Evolutionary conservation across 2,113 vertebrate species (phyloP).

Genomic region (Dryoscopus gambensis): DNA sequence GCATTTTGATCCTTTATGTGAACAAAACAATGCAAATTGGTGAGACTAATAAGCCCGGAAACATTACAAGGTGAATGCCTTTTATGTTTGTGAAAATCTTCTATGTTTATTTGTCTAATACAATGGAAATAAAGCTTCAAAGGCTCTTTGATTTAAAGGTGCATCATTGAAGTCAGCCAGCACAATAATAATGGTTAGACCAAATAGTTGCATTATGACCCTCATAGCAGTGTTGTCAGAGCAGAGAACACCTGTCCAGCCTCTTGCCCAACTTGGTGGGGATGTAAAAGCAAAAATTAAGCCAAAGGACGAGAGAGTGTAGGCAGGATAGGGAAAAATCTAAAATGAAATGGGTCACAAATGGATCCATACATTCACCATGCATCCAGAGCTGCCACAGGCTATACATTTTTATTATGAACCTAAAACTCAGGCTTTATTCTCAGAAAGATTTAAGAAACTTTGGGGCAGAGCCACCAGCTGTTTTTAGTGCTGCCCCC

Average conservation of each 20-base stretch:
- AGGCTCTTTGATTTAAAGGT: conserved; percentile 53
- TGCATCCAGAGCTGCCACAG: not conserved
- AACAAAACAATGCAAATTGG: conserved; percentile 59
- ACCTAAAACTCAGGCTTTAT: not conserved
- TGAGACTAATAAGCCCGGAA: conserved; percentile 43
- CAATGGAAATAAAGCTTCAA: conserved; percentile 49
- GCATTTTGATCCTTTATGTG: conserved; percentile 63
- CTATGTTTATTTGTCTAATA: conserved; percentile 45
- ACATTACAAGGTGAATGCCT: conserved; percentile 51
- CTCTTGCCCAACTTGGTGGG: not conserved
- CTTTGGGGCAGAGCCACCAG: not conserved
- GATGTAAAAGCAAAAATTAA: not conserved
- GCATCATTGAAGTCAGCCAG: not conserved
- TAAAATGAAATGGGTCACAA: not conserved
- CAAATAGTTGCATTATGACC: not conserved
- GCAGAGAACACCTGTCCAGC: not conserved
- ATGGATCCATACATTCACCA: not conserved
- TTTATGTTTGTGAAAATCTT: conserved; percentile 29
- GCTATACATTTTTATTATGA: not conserved
- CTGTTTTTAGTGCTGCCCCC: not conserved
- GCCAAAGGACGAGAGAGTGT: not conserved
- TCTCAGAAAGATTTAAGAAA: not conserved
- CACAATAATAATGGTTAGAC: conserved; percentile 18
- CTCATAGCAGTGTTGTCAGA: not conserved
- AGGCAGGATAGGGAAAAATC: not conserved